These are phyloP conservation scores for Crematogaster levior DNA, from an alignment of 2,888 invertebrate species.

Conservation along the genomic window DNA sequence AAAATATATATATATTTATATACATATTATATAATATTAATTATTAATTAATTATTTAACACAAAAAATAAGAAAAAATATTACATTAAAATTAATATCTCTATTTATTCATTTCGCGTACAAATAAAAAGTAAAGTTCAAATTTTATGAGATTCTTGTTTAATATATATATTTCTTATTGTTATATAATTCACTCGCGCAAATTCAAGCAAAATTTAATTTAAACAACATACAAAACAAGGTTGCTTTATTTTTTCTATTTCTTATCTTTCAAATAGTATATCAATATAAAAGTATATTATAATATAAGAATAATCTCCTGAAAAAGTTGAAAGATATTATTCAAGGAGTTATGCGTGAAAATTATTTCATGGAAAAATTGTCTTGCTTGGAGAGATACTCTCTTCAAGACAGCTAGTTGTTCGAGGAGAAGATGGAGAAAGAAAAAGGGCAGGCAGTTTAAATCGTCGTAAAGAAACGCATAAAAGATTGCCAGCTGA, in stretches of 20 bases:
- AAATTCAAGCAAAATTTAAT: not conserved
- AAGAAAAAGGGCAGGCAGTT: conserved; percentile 25
- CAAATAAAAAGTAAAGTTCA: not conserved
- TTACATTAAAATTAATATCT: not conserved
- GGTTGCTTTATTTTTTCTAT: not conserved
- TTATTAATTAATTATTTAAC: not conserved
- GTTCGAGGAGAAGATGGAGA: conserved; percentile 9
- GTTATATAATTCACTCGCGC: too few species aligned
- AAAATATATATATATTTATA: not conserved
- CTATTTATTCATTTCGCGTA: not conserved
- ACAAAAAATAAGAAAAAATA: not conserved
- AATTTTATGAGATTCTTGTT: not conserved
- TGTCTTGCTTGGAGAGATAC: not conserved
- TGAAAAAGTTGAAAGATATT: not conserved
- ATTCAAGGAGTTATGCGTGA: too few species aligned
- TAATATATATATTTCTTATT: too few species aligned
- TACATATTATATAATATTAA: not conserved
- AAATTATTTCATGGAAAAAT: conserved; percentile 29
- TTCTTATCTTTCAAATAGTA: not conserved
- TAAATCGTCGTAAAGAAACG: conserved; percentile 43
- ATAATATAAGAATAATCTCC: not conserved
- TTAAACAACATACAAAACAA: not conserved
- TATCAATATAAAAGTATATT: conserved; percentile 18
- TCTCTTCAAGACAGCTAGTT: not conserved
- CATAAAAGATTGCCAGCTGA: conserved; percentile 74